Conservation (phyloP, 2,888 invertebrate genomes). For the Caenorhabditis auriculariae region DNA sequence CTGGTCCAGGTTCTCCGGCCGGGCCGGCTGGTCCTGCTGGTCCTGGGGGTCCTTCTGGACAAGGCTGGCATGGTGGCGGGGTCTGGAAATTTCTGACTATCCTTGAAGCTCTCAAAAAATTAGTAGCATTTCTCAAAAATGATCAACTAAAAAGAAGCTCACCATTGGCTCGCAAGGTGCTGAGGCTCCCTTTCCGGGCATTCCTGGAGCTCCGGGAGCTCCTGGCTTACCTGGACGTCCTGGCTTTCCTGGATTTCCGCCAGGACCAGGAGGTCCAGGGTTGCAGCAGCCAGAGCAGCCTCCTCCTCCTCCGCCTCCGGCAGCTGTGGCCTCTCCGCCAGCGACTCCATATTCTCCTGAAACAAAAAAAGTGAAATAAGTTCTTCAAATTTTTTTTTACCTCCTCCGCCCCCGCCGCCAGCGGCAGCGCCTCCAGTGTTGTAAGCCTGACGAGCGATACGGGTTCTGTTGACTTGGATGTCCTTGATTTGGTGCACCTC, state of each 20-base stretch:
- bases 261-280: slow-evolving; percentile 41
- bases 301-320: slow-evolving; percentile 21
- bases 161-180: slow-evolving; percentile 39
- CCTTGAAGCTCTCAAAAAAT: too few species aligned
- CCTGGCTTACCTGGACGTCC: slow-evolving; percentile 40
- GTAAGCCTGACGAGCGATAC: slow-evolving; percentile 53
- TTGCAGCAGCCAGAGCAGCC: slow-evolving; percentile 38
- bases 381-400: too few species aligned
- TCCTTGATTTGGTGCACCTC: slow-evolving; percentile 58
- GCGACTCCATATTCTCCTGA: slow-evolving; percentile 14
- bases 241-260: slow-evolving; percentile 37
- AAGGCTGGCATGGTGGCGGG: slow-evolving; percentile 38
- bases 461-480: slow-evolving; percentile 41
- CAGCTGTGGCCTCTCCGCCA: slow-evolving; percentile 2
- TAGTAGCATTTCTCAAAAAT: too few species aligned
- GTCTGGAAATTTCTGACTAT: too few species aligned
- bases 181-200: slow-evolving; percentile 33
- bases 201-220: slow-evolving; percentile 44
- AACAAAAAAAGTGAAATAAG: too few species aligned
- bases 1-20: slow-evolving; percentile 35
- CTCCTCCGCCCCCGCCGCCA: slow-evolving; percentile 8
- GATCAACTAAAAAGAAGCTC: too few species aligned
- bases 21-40: slow-evolving; percentile 35
- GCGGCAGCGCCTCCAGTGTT: slow-evolving; percentile 19
- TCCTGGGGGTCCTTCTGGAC: slow-evolving; percentile 41